These are phyloP conservation scores for Macroramphosus scolopax DNA, from an alignment of 2,797 vertebrate genomes.

Conservation along the genomic window DNA sequence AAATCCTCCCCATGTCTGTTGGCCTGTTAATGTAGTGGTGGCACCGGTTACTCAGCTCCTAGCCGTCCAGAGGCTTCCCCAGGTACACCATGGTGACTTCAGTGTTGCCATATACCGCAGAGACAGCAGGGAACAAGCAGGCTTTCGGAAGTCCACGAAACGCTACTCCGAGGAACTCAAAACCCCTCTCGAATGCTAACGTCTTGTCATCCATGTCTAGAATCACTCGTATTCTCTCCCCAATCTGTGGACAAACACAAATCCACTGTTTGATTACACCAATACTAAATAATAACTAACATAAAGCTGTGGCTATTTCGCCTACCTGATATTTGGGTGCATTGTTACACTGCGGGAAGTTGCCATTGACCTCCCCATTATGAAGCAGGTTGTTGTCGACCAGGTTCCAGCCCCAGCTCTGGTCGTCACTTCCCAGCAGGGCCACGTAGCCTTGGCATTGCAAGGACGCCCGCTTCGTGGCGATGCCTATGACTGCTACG, in stretches of 20 bases:
- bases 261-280: not conserved
- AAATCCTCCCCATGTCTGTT: not conserved
- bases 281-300: too few species aligned
- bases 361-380: conserved; percentile 98
- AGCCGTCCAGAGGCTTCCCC: conserved; percentile 96
- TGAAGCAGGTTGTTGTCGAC: conserved; percentile 99
- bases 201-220: conserved; percentile 99
- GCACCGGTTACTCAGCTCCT: conserved; percentile 32
- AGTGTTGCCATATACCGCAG: conserved; percentile 98
- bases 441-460: conserved; percentile 99
- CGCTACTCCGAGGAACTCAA: conserved; percentile 96
- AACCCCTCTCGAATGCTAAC: conserved; percentile 95
- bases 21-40: conserved; percentile 16
- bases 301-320: not conserved
- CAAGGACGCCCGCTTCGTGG: conserved; percentile 94
- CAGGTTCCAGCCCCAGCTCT: conserved; percentile 99
- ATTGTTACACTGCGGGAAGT: conserved; percentile 98
- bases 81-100: conserved; percentile 99
- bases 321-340: conserved; percentile 97
- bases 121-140: conserved; percentile 96
- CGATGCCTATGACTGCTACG: conserved; percentile 96
- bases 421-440: conserved; percentile 95
- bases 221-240: conserved; percentile 98
- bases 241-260: conserved; percentile 83
- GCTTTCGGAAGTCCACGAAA: conserved; percentile 96